phyloP scores from a whole-genome alignment of 2,888 invertebrate species.

The Microdon myrmicae region DNA sequence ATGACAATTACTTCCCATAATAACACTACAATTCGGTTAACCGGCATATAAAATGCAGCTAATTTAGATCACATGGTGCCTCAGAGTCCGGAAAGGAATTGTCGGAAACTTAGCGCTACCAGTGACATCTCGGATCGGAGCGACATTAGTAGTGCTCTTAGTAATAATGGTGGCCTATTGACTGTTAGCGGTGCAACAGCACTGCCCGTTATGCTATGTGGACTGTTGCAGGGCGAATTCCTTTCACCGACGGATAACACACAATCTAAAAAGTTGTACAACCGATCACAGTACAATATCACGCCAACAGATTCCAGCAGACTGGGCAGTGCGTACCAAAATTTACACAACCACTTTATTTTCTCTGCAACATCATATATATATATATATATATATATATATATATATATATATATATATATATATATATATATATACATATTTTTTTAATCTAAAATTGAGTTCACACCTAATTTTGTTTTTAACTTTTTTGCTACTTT shows the following conservation, averaged over 20 bases:
- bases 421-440: too few species aligned
- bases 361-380: too few species aligned
- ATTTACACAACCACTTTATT: too few species aligned
- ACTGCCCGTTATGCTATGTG: slow-evolving; percentile 68
- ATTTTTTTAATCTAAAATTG: too few species aligned
- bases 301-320: slow-evolving; percentile 50
- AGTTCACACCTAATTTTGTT: too few species aligned
- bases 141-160: slow-evolving; percentile 21
- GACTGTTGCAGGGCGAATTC: slow-evolving; percentile 65
- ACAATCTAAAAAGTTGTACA: slow-evolving; percentile 33
- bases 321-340: slow-evolving; percentile 54
- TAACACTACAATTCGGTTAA: slow-evolving; percentile 19
- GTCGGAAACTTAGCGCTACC: slow-evolving; percentile 35
- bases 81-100: slow-evolving; percentile 34
- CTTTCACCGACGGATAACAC: slow-evolving; percentile 41
- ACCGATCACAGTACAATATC: slow-evolving; percentile 50
- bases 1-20: not conserved
- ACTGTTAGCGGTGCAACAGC: slow-evolving; percentile 62
- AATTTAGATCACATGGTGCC: slow-evolving; percentile 33
- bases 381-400: too few species aligned
- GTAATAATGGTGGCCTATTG: slow-evolving; percentile 50
- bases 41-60: slow-evolving; percentile 9
- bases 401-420: too few species aligned
- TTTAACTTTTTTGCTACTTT: too few species aligned
- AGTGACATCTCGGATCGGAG: slow-evolving; percentile 42